Conservation (phyloP, 2,888 invertebrate species). For the Sepiola atlantica region DNA sequence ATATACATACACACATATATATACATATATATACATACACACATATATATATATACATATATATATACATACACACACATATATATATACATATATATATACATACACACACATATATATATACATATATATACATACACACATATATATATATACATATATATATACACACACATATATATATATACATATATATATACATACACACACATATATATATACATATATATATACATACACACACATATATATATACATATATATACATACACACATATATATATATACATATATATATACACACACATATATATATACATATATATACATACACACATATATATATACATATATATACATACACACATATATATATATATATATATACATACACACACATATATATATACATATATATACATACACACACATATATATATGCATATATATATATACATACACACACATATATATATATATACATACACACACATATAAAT, state of each 20-base stretch:
- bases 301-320: conserved; percentile 9
- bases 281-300: background rate
- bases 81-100: background rate
- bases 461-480: background rate
- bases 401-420: background rate
- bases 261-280: background rate
- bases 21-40: background rate
- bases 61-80: background rate
- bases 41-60: background rate
- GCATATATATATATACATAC: background rate
- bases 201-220: background rate
- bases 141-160: background rate
- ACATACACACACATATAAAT: background rate
- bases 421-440: background rate
- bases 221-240: conserved; percentile 13
- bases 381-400: background rate
- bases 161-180: background rate
- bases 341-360: background rate
- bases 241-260: background rate
- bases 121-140: background rate
- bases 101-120: background rate
- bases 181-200: background rate
- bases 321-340: background rate
- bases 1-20: background rate
- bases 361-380: background rate